Base-by-base conservation (phyloP, 2,797 vertebrate genomes). In the Loris lydekkerianus region DNA sequence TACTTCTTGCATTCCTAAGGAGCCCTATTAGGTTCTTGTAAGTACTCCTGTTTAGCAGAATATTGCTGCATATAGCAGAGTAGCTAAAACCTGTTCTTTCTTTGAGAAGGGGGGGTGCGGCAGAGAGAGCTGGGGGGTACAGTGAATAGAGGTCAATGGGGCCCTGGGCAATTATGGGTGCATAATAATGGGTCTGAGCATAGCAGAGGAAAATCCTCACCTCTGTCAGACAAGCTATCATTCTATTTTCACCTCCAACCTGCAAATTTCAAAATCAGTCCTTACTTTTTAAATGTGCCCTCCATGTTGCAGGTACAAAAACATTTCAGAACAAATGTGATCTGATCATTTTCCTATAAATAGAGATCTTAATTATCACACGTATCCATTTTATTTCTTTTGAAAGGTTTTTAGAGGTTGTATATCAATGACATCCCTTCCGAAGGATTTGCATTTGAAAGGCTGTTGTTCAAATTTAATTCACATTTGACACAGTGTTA, bases 381-480 rank as follows among this genome's bases (percentile, higher is more conserved):
- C 97, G 93, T 97, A 97, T 97, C 75, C 97, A 96, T 97, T 98
- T 98, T 31, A 96, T 97, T 97, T 97, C 86, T 97, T 69, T 96
- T 95, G 85, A 94, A 98, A 97, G 88, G 96, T 96, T 90, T 97
- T 97, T 81, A 61, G 95, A 97, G 97, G 96, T 98, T 97, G 93
- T 97, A 96, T 96, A 97, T 89, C 95, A 97, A 85, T 98, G 97
- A 96, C 89, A 94, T 56, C 91, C 70, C 43, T 96, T 89, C 96
- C 2, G 56, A 97, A 96, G 1, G 94, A 98, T 98, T 98, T 98
- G 94, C 98, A 97, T 98, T 98, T 98, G 97, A 98, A 98, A 97
- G 97, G 91, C 94, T 91, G 95, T 95, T 97, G 97, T 95, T 98
- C 94, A 98, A 96, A 96, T 97, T 97, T 97, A 91, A 96, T 98